These are phyloP conservation scores for Ligdia adustata DNA, from an alignment of 2,888 invertebrate genomes.

Conservation along the genomic window DNA sequence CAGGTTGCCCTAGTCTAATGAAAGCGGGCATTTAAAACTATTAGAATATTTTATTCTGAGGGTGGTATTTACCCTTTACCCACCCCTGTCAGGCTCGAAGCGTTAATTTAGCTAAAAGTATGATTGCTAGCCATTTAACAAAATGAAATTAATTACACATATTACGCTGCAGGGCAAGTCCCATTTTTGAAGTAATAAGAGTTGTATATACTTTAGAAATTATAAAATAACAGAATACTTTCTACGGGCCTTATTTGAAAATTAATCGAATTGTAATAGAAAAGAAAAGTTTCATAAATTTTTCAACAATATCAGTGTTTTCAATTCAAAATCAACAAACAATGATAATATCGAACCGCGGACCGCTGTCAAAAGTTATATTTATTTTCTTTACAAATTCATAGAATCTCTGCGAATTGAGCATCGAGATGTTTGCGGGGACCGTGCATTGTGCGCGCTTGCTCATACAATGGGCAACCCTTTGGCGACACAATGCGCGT, in stretches of 20 bases:
- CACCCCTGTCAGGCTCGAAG: constrained; percentile 56
- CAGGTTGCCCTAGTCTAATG: constrained; percentile 71
- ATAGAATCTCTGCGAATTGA: constrained; percentile 78
- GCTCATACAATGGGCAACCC: constrained; percentile 74
- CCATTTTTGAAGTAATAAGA: constrained; percentile 14
- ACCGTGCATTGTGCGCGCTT: constrained; percentile 60
- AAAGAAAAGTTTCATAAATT: not conserved
- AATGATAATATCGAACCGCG: constrained; percentile 73
- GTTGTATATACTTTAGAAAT: not conserved
- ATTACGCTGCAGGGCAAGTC: constrained; percentile 29
- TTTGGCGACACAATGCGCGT: constrained; percentile 82
- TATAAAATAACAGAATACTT: no score
- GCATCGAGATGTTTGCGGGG: constrained; percentile 76
- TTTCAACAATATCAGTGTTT: constrained; percentile 51
- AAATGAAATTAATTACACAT: constrained; percentile 59
- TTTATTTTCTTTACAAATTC: constrained; percentile 83
- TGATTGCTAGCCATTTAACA: constrained; percentile 63
- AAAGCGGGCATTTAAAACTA: constrained; percentile 77
- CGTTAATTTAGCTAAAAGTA: constrained; percentile 74
- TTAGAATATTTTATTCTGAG: constrained; percentile 71
- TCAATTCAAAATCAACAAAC: constrained; percentile 71
- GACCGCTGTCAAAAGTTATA: constrained; percentile 82
- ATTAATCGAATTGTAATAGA: no score
- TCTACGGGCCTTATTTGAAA: no score
- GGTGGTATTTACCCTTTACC: constrained; percentile 55